These are phyloP conservation scores for Typhlichthys eigenmanni DNA, from an alignment of 2,797 vertebrate genomes.

Conservation along the genomic window DNA sequence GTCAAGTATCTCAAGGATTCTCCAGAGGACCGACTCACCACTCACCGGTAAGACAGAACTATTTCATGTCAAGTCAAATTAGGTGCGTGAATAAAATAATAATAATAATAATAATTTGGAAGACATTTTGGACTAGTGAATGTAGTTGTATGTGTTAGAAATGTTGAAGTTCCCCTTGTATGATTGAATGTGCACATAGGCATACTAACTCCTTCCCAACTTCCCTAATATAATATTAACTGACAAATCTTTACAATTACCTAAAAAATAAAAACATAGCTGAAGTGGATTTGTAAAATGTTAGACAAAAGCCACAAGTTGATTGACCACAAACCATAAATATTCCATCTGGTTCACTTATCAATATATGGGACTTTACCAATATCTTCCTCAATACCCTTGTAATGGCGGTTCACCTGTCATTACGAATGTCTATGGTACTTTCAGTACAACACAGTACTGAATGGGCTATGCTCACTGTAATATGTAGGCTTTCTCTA, in stretches of 20 bases:
- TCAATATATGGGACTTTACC: background rate
- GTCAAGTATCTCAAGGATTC: slow-evolving; percentile 69
- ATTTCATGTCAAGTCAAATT: background rate
- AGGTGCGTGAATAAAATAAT: background rate
- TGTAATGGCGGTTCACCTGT: slow-evolving; percentile 24
- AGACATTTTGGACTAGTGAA: background rate
- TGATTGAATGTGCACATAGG: slow-evolving; percentile 10
- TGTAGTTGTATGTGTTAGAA: background rate
- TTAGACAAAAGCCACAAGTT: background rate
- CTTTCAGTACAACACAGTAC: slow-evolving; percentile 1
- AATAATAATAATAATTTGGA: no score
- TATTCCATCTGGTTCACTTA: background rate
- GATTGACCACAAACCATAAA: background rate
- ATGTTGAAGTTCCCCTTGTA: background rate
- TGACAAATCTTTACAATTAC: no score
- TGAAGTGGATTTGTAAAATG: background rate
- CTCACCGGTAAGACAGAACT: slow-evolving; percentile 61
- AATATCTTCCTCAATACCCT: background rate
- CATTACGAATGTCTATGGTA: slow-evolving; percentile 26
- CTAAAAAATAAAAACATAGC: background rate
- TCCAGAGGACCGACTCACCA: slow-evolving; percentile 34
- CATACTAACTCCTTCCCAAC: background rate
- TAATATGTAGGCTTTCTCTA: slow-evolving; percentile 15
- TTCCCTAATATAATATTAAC: no score
- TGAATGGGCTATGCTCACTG: background rate